Evolutionary conservation across 1,140 invertebrate genomes (phyloP).

Genomic region (Cydia amplana): DNA sequence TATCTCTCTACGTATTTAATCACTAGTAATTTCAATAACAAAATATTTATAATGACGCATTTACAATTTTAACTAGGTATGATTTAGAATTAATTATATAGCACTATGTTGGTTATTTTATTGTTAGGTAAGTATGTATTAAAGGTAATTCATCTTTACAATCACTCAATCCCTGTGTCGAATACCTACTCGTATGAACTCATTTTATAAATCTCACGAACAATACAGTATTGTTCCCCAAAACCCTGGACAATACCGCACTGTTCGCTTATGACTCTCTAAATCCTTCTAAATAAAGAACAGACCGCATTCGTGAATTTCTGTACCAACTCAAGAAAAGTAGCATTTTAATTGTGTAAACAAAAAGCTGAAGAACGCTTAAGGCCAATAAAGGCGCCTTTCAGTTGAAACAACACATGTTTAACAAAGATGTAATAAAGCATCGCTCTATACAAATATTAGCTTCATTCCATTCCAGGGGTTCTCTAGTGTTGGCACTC

Average conservation of each 20-base stretch:
- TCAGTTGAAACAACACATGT: constrained; percentile 48
- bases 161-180: constrained; percentile 16
- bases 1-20: no score
- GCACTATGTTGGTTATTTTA: background rate
- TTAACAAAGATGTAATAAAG: constrained; percentile 35
- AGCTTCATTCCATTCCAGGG: constrained; percentile 25
- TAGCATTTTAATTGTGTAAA: constrained; percentile 65
- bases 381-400: constrained; percentile 40
- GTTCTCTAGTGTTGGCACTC: constrained; percentile 14
- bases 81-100: no score
- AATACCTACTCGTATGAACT: constrained; percentile 39
- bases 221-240: constrained; percentile 68
- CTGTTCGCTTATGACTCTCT: constrained; percentile 56
- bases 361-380: constrained; percentile 53
- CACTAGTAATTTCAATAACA: no score
- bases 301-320: constrained; percentile 64
- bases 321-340: constrained; percentile 60
- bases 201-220: constrained; percentile 50
- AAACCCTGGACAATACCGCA: constrained; percentile 58
- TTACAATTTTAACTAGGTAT: no score
- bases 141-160: background rate
- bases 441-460: constrained; percentile 28
- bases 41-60: no score
- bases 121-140: background rate
- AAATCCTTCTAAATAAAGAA: constrained; percentile 65